Conservation (phyloP, 1,140 invertebrate species). For the Eufriesea mexicana region DNA sequence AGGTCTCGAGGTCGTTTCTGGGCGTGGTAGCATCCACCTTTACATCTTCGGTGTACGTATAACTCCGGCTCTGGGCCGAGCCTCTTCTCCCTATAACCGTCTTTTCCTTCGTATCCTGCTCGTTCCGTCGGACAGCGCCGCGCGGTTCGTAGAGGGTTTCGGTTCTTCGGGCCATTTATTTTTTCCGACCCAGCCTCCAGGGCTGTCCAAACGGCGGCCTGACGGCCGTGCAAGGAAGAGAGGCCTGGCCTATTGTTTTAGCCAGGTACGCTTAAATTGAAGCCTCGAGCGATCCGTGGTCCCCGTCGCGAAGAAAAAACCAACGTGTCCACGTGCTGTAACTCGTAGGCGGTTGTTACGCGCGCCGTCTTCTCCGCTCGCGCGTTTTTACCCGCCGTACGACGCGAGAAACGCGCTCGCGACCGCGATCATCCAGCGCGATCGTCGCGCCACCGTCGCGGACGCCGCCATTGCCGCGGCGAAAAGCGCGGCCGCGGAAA, state of each 20-base stretch:
- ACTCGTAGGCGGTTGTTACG: conserved; percentile 65
- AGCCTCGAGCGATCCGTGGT: conserved; percentile 64
- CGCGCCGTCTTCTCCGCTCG: conserved; percentile 29
- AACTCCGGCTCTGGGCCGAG: conserved; percentile 9
- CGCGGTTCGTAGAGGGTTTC: conserved; percentile 58
- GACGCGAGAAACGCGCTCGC: no score
- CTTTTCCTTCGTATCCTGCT: conserved; percentile 63
- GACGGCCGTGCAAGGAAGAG: conserved; percentile 61
- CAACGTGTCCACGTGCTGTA: conserved; percentile 65
- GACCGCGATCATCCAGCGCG: no score
- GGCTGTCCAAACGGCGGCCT: conserved; percentile 72
- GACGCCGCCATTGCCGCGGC: no score
- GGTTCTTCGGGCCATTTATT: conserved; percentile 74
- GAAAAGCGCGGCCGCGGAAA: no score
- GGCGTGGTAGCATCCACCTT: conserved; percentile 76
- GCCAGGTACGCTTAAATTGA: conserved; percentile 71
- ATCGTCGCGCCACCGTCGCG: neutral
- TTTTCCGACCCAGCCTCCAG: conserved; percentile 71
- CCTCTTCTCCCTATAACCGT: conserved; percentile 55
- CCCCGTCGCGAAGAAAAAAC: conserved; percentile 46
- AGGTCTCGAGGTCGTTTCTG: conserved; percentile 75
- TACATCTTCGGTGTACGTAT: conserved; percentile 61
- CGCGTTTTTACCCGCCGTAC: conserved; percentile 37
- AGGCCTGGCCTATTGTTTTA: conserved; percentile 72
- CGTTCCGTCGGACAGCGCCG: conserved; percentile 54